Evolutionary conservation across 2,797 vertebrate species (phyloP), one percentile per base, ranked within the genome.

Genomic region (Spatula versicolor): DNA sequence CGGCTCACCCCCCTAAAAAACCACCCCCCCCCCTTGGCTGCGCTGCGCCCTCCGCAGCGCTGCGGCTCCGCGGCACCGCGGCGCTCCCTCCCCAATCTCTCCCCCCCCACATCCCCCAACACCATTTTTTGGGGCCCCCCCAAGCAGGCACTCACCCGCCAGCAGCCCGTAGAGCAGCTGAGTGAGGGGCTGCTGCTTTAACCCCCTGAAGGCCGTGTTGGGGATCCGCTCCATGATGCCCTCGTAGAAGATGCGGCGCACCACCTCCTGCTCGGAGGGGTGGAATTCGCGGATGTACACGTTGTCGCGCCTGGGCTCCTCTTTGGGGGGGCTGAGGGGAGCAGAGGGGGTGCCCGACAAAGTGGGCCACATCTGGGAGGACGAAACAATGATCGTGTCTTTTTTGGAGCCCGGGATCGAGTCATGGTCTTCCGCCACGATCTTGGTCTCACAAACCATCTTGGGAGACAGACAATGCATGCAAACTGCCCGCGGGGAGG

Each of bases 401-500:
- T 99, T 98, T 98, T 98, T 98, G 97, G 98, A 98, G 97, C 98
- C 98, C 56, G 98, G 98, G 98, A 99, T 98, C 98, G 98, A 98
- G 93, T 98, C 98, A 96, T 98, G 99, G 94, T 99, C 99, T 91
- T 99, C 99, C 95, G 99, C 98, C 98, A 99, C 98, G 93, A 99
- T 99, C 98, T 99, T 99, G 97, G 99, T 99, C 98, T 99, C 99
- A 98, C 99, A 99, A 98, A 99, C 99, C 99, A 99, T 99, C 98
- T 99, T 98, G 96, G 98, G 98, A 98, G 99, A 98, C 98, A 98
- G 98, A 98, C 98, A 99, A 99, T 99, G 98, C 99, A 99, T 99
- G 98, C 99, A 99, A 97, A 98, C 97, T 96, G 96, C 92, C 96
- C 96, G 90, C 94, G 96, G 81, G 92, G 92, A 95, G 80, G 83